phyloP scores from a whole-genome alignment of 2,113 vertebrate genomes.

The Dendrocopos noguchii region DNA sequence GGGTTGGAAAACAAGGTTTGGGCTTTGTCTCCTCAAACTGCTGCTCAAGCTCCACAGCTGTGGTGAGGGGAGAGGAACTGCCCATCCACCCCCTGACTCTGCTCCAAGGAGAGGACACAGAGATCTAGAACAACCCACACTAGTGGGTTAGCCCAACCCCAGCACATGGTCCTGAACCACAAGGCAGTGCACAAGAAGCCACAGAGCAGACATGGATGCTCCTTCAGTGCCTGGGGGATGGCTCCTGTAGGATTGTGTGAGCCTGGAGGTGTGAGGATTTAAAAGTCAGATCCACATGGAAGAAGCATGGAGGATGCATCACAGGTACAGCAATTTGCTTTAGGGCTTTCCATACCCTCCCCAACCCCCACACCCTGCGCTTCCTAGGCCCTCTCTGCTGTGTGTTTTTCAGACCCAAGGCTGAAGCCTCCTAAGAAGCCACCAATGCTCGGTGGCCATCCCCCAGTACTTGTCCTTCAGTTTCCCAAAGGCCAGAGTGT shows the following conservation, averaged over 20 bases:
- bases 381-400: neutral
- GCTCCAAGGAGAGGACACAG: neutral
- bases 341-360: neutral
- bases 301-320: neutral
- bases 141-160: neutral
- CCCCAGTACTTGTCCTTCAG: neutral
- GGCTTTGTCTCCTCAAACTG: neutral
- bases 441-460: neutral
- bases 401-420: neutral
- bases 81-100: neutral
- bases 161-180: neutral
- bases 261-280: neutral
- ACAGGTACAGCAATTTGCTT: neutral
- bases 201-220: neutral
- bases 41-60: neutral
- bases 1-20: neutral
- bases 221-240: neutral
- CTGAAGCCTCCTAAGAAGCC: neutral
- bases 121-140: accelerated
- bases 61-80: neutral
- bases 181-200: neutral
- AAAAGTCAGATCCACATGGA: neutral
- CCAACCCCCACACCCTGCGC: neutral
- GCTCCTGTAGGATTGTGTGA: too few relatives aligned
- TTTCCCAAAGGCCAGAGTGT: neutral